Base-by-base conservation (phyloP, 2,888 invertebrate genomes). In the Helobdella robusta region DNA sequence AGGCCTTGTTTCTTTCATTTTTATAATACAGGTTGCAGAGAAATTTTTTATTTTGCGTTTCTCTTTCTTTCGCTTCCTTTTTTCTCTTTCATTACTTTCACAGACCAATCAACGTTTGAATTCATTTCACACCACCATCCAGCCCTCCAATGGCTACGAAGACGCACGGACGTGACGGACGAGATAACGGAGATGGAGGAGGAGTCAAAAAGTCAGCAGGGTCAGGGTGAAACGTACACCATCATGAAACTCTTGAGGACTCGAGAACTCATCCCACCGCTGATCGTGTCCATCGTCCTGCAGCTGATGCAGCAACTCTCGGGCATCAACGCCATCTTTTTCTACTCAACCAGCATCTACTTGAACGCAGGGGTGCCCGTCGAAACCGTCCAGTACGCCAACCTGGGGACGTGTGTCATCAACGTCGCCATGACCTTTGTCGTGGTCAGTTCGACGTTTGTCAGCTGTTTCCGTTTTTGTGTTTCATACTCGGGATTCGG, bases 111-210 rank as follows among this genome's bases (percentile, higher is more conserved):
- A n/a, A n/a, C n/a, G n/a, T n/a, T n/a, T n/a, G n/a, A n/a, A n/a
- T n/a, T n/a, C n/a, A n/a, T n/a, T n/a, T n/a, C n/a, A n/a, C n/a
- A n/a, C n/a, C n/a, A n/a, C n/a, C n/a, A 64, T 63, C 44, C 72
- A 84, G 84, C 86, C 5, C 79, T 87, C 71, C 79, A 84, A 71
- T 82, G 85, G 75, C 81, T 89, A 72, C 82, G 89, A 71, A 86
- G 87, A 63, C 85, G 86, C 73, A 84, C 85, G 74, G 83, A 89
- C 81, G 91, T 94, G 50, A 91, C 93, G 78, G 93, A 91, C 78
- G 95, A 95, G 79, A 91, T 95, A 72, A 93, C 94, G 80, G 95
- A 95, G 82, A 95, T 95, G 94, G 85, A 91, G 71, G 89, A 91
- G 23, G 95, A 95, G 79, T 78, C 82, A 18, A n/a, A 20, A 30